Base-by-base conservation (phyloP, 1,140 invertebrate genomes). In the Nylanderia fulva region DNA sequence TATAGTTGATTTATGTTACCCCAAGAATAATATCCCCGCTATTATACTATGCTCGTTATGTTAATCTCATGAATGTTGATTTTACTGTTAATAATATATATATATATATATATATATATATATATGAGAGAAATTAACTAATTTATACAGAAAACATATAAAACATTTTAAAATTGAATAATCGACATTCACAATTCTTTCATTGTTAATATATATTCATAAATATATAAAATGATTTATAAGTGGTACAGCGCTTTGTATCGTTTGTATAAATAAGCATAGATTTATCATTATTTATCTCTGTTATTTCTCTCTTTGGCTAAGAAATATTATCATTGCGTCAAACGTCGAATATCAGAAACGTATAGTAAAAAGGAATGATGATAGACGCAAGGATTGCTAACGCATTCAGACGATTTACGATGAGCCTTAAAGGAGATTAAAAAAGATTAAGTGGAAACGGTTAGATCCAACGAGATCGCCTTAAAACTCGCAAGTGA, bases 401-500 rank as follows among this genome's bases (percentile, higher is more conserved):
- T 82, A 72, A 82, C 36, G 27, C 66, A 71, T 42, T 54, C 48
- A 42, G 42, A 36, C 66, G 66, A 58, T 82, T 72, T 68, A 71
- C 24, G 77, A 24, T 42, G 36, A 58, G 66, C 66, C 33, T 36
- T 58, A 64, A 79, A 64, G 36, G 29, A 11, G 21, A 48, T 85
- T 63, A 75, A 66, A 64, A 69, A 63, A 15, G 71, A 61, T 63
- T 66, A 71, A 60, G 27, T 18, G 36, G 18, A 29, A n/a, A 52
- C 52, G 66, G 42, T 74, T 68, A 68, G 24, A 69, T 61, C 58
- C 69, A 24, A 27, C 18, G 61, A 87, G 69, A 88, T 58, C 68
- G 61, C 84, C 75, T 88, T 87, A 64, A 68, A 85, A 80, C 75
- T 75, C 68, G 54, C 54, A 82, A 85, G 82, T 54, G 42, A 72